Conservation (phyloP, 2,797 vertebrate genomes). For the Crocidura indochinensis region DNA sequence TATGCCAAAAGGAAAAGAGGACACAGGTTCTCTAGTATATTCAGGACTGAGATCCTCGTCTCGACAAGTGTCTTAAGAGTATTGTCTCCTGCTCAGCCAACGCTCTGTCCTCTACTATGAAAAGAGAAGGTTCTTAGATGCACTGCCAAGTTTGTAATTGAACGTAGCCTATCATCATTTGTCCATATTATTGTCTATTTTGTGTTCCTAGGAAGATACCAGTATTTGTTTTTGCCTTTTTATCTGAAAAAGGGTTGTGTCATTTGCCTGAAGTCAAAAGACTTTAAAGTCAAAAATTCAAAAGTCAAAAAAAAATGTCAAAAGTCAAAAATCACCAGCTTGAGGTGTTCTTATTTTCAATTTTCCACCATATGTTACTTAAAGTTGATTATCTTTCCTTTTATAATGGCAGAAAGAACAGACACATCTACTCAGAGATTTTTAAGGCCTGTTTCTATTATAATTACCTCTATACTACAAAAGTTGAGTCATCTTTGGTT, state of each 20-base stretch:
- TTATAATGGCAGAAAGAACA: not conserved
- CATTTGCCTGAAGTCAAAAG: constrained; percentile 56
- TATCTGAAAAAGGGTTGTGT: not conserved
- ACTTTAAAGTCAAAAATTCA: too few species aligned
- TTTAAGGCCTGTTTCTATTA: not conserved
- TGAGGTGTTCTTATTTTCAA: not conserved
- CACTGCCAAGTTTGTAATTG: constrained; percentile 56
- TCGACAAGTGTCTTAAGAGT: constrained; percentile 54
- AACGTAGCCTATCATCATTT: constrained; percentile 55
- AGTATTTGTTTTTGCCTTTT: constrained; percentile 21
- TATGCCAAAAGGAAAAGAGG: constrained; percentile 59
- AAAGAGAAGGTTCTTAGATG: constrained; percentile 48
- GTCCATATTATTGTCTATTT: constrained; percentile 20
- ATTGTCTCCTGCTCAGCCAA: constrained; percentile 56
- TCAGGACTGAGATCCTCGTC: constrained; percentile 39
- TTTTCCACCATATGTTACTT: not conserved
- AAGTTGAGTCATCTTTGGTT: not conserved
- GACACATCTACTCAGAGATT: not conserved
- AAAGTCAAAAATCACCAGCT: not conserved
- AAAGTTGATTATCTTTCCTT: not conserved
- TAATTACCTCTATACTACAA: not conserved
- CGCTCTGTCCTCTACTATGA: constrained; percentile 57
- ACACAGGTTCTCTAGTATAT: constrained; percentile 41
- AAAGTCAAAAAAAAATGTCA: too few species aligned
- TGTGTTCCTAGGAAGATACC: constrained; percentile 46